Percentiles rank a stretch among this genome's conserved stretches.
Evolutionary conservation across 1,140 invertebrate species (phyloP).

Genomic region (Tetraneura akinire): DNA sequence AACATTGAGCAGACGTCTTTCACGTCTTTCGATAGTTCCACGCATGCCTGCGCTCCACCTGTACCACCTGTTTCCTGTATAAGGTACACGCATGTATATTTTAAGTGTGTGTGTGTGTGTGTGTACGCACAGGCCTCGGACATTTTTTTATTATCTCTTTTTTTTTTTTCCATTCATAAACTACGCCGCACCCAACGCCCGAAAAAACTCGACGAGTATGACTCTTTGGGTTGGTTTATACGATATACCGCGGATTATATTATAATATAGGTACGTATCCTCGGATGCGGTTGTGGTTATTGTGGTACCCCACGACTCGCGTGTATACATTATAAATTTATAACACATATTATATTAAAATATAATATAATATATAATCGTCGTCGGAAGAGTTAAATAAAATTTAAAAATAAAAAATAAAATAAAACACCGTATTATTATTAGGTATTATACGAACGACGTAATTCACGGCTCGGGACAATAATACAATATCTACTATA

Average conservation of each 20-base stretch:
- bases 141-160: constrained; percentile 27
- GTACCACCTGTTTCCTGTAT: constrained; percentile 49
- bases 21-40: constrained; percentile 31
- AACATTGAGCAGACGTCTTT: constrained; percentile 38
- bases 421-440: background rate
- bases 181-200: constrained; percentile 8
- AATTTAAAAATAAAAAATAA: no score
- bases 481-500: constrained; percentile 18
- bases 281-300: constrained; percentile 18
- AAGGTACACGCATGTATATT: background rate
- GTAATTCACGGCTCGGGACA: constrained; percentile 34
- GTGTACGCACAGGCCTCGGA: background rate
- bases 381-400: constrained; percentile 6
- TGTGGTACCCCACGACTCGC: background rate
- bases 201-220: background rate
- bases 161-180: constrained; percentile 31
- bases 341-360: no score
- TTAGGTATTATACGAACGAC: constrained; percentile 10
- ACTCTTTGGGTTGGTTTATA: no score
- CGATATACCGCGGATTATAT: no score
- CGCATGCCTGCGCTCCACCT: constrained; percentile 45
- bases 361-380: no score
- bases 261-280: constrained; percentile 15
- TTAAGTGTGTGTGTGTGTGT: background rate
- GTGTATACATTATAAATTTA: no score